Evolutionary conservation across 2,797 vertebrate genomes (phyloP), one percentile per base, ranked within the genome.

Genomic region (Sebastes taczanowskii): DNA sequence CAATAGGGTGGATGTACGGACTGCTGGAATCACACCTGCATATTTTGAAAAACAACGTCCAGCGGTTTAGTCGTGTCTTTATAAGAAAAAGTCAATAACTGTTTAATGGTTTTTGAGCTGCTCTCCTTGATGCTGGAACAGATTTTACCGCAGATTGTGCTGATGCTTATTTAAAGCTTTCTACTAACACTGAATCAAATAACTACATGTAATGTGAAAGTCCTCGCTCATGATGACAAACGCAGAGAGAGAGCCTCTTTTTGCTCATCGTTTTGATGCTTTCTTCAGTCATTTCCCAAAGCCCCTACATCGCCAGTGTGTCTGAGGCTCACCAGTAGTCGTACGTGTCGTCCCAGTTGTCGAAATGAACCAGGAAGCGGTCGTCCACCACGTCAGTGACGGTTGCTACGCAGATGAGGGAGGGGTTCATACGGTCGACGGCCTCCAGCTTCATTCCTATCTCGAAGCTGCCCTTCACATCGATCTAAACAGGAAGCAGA

Each of bases 271-370:
- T 74, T 64, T 53, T 8, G 18, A 49, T 20, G 16, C 46, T 49
- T 18, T 22, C 25, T 46, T 49, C 38, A 63, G 34, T 77, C 0
- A 3, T 56, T 67, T 82, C 10, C 27, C 29, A 68, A 58, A 72
- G 18, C 27, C 0, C 1, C 9, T 2, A 5, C 30, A 56, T 23
- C 4, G 6, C 9, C 25, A 13, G 3, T 55, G 22, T 32, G 4
- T 64, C 2, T 38, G 23, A 60, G 52, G 71, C 95, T 87, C 78
- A 99, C 99, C 99, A 99, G 94, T 99, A 99, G 92, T 99, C 99
- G 0, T 99, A 99, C 2, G 98, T 99, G 90, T 99, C 99, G 29
- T 99, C 99, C 99, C 99, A 99, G 96, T 99, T 99, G 93, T 99
- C 99, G 87, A 99, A 99, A 94, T 99, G 99, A 93, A 99, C 98